Evolutionary conservation across 2,113 vertebrate genomes (phyloP).

Genomic region (Microcebus ravelobensis): DNA sequence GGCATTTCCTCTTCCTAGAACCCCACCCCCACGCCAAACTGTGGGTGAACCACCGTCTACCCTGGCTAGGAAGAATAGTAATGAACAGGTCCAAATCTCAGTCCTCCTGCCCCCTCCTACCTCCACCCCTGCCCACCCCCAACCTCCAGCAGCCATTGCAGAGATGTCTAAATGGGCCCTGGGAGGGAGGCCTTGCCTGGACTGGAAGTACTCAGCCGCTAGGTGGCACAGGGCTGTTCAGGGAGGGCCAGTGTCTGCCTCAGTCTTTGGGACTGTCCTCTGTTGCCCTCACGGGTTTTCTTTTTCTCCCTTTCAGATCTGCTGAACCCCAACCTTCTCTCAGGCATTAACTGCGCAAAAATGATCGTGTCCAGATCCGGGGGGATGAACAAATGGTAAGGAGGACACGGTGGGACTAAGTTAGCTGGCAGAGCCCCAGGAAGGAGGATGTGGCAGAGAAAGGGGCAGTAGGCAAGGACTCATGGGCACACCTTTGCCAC

Average conservation of each 20-base stretch:
- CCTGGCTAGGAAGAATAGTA: not conserved
- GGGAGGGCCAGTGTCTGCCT: not conserved
- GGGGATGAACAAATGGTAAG: constrained; percentile 75
- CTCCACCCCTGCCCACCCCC: too few relatives aligned
- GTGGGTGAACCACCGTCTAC: not conserved
- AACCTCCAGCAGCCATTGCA: not conserved
- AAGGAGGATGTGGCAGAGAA: not conserved
- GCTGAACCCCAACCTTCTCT: constrained; percentile 44
- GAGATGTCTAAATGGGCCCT: not conserved
- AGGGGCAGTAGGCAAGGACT: not conserved
- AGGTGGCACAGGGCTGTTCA: not conserved
- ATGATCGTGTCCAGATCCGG: constrained; percentile 48
- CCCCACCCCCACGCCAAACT: not conserved
- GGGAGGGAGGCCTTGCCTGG: not conserved
- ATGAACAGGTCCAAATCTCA: not conserved
- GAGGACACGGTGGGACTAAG: not conserved
- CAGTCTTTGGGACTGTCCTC: not conserved
- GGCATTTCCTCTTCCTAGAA: not conserved
- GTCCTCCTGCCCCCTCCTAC: not conserved
- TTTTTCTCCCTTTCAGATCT: constrained; percentile 61
- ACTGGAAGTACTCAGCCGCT: not conserved
- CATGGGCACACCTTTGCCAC: not conserved
- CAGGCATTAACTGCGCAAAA: constrained; percentile 62
- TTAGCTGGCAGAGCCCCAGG: not conserved
- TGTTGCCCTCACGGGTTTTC: not conserved